Conservation (phyloP, 2,888 invertebrate genomes). For the Acrobasis repandana region DNA sequence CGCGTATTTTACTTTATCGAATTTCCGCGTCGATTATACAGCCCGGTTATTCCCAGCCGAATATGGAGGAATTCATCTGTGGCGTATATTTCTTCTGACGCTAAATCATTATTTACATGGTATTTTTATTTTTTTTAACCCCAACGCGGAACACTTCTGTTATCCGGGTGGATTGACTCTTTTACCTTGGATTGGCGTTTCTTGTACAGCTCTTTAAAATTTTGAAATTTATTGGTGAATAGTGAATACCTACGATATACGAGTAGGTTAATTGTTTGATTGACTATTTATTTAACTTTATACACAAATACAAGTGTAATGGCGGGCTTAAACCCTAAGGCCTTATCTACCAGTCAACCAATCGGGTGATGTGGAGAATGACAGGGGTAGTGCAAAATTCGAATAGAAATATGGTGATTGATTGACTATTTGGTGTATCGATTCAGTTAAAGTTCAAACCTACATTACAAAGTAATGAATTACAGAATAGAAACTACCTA, state of each 20-base stretch:
- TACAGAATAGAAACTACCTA: conserved; percentile 76
- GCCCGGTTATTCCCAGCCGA: conserved; percentile 32
- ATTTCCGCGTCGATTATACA: conserved; percentile 23
- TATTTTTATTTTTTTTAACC: conserved; percentile 33
- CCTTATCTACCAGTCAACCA: no score
- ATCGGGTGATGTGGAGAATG: no score
- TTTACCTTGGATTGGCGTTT: conserved; percentile 44
- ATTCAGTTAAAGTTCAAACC: conserved; percentile 50
- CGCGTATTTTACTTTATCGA: conserved; percentile 23
- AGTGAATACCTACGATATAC: not conserved
- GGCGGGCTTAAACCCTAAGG: no score
- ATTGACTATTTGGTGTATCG: conserved; percentile 36
- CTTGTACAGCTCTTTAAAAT: conserved; percentile 23
- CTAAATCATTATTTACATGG: conserved; percentile 24
- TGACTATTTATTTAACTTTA: no score
- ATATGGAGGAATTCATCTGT: conserved; percentile 25
- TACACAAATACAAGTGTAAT: no score
- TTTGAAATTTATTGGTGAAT: conserved; percentile 20
- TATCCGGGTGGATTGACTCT: conserved; percentile 51
- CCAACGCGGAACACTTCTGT: conserved; percentile 37
- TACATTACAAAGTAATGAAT: conserved; percentile 70
- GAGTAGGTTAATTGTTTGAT: conserved; percentile 3
- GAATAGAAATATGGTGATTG: no score
- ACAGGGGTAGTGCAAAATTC: no score
- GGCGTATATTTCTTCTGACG: conserved; percentile 15